Base-by-base conservation (phyloP, 2,888 invertebrate species). In the Drosophila atroscutellata region DNA sequence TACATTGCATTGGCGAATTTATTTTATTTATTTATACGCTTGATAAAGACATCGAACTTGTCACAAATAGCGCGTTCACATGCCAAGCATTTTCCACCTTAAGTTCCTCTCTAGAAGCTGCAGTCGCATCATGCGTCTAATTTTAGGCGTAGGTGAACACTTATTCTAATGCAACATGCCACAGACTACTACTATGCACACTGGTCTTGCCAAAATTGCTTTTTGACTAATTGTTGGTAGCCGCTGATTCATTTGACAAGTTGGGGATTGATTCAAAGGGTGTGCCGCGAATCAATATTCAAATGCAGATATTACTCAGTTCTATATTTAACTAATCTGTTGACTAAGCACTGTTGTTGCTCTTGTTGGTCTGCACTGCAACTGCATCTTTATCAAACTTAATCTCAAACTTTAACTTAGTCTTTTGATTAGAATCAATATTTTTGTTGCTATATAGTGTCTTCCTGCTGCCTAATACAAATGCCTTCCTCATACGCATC, bases 11-110 rank as follows among this genome's bases (percentile, higher is more conserved):
- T 69, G 60, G 55, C 75, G 67, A 71, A 80, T 75, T 59, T 32
- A 32, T 32, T 56, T 54, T 18, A 65, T 58, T 54, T 82, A 81
- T 80, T 85, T 74, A 63, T 85, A 85, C 85, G 85, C 85, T 80
- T 87, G 88, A 89, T 85, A 82, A 86, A 86, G 86, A 90, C 90
- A 90, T 82, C 90, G 89, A 90, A 90, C 90, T 90, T 90, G 90
- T 90, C 89, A 90, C 90, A 90, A 90, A 90, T 90, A 89, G 72
- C 77, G 62, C 59, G 63, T 62, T 74, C 61, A 71, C 74, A 85
- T 87, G 81, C 83, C 83, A 73, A 78, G 63, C 75, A 83, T 86
- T 77, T 75, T 83, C 67, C 66, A 72, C 62, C 69, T 71, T 66
- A 45, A 61, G 64, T 58, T 34, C 45, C 61, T 28, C 49, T 1